Conservation (phyloP, 1,140 invertebrate genomes). For the Elysia chlorotica region DNA sequence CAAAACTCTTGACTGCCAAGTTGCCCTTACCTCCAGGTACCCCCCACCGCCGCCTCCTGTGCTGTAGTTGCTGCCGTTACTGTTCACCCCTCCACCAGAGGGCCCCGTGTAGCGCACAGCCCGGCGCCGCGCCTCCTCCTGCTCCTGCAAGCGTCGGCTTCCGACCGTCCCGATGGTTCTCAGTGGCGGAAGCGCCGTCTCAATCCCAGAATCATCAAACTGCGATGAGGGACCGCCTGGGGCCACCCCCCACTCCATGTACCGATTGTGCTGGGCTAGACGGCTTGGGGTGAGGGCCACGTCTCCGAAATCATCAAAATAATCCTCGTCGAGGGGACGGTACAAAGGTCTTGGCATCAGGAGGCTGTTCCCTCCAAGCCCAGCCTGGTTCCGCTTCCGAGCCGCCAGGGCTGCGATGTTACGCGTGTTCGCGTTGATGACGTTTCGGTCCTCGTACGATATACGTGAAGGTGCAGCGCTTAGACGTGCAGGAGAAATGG, state of each 20-base stretch:
- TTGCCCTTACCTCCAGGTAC: constrained; percentile 25
- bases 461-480: constrained; percentile 34
- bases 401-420: constrained; percentile 59
- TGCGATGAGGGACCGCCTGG: constrained; percentile 26
- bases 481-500: background rate
- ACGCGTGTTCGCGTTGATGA: constrained; percentile 51
- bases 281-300: constrained; percentile 51
- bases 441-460: constrained; percentile 37
- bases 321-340: constrained; percentile 27
- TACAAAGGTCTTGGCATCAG: constrained; percentile 33
- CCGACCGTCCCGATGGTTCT: constrained; percentile 12
- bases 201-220: constrained; percentile 43
- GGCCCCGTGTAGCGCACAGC: constrained; percentile 32
- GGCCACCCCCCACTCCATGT: constrained; percentile 29
- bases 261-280: constrained; percentile 53
- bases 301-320: constrained; percentile 28
- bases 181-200: constrained; percentile 40
- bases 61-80: no score
- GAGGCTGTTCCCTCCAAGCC: constrained; percentile 29
- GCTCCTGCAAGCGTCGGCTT: constrained; percentile 22
- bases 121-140: constrained; percentile 19
- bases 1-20: no score
- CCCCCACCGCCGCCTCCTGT: constrained; percentile 8
- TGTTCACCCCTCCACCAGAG: no score
- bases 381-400: constrained; percentile 43